Conservation (phyloP, 2,113 vertebrate species). For the Forbesichthys papilliferus region DNA sequence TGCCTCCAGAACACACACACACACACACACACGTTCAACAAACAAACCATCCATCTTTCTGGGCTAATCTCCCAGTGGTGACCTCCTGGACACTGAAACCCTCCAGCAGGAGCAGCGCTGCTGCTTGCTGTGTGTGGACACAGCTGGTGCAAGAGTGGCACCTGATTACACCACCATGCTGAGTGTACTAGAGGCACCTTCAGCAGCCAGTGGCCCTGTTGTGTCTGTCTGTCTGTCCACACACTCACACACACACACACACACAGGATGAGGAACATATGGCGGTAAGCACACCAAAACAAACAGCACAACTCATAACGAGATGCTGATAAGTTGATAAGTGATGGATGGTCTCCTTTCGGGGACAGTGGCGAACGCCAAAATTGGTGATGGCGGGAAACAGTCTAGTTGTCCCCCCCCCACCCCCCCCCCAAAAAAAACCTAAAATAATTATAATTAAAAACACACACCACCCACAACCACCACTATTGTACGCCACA, state of each 20-base stretch:
- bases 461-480: too few relatives aligned
- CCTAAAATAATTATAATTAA: too few relatives aligned
- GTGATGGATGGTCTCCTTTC: too few relatives aligned
- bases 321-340: too few relatives aligned
- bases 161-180: slow-evolving; percentile 64
- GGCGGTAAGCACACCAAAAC: too few relatives aligned
- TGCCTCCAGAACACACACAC: slow-evolving; percentile 26
- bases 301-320: too few relatives aligned
- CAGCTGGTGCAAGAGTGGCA: slow-evolving; percentile 66
- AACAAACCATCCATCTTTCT: slow-evolving; percentile 21
- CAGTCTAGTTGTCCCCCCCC: too few relatives aligned
- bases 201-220: slow-evolving; percentile 56
- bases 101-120: slow-evolving; percentile 47
- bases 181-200: slow-evolving; percentile 58
- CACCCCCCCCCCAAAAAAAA: too few relatives aligned
- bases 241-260: slow-evolving; percentile 30
- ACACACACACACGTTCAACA: slow-evolving; percentile 50
- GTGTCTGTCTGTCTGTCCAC: slow-evolving; percentile 41
- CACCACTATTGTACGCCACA: neutral
- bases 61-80: slow-evolving; percentile 57
- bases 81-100: slow-evolving; percentile 58
- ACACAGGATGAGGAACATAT: slow-evolving; percentile 1
- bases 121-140: slow-evolving; percentile 66
- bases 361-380: too few relatives aligned
- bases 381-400: too few relatives aligned